Conservation (phyloP, 2,888 invertebrate genomes). For the Caenorhabditis virilis region DNA sequence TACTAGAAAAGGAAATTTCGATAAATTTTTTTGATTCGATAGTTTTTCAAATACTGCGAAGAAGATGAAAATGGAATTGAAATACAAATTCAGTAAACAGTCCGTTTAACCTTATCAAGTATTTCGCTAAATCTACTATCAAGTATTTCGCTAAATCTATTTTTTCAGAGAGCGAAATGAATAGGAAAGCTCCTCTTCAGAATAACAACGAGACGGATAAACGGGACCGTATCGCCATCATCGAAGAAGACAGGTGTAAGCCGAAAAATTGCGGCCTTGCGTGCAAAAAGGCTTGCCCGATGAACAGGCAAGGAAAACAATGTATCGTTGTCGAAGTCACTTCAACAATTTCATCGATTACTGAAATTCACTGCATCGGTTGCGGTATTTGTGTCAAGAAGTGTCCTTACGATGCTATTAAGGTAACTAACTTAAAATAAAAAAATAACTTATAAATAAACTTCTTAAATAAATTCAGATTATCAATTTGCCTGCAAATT, state of each 20-base stretch:
- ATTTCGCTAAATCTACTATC: too few species aligned
- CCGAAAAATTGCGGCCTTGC: slow-evolving; percentile 98
- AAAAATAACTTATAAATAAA: too few species aligned
- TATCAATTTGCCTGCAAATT: slow-evolving; percentile 97
- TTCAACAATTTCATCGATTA: slow-evolving; percentile 93
- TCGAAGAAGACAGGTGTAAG: slow-evolving; percentile 85
- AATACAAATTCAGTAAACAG: too few species aligned
- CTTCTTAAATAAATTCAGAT: too few species aligned
- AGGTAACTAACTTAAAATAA: too few species aligned
- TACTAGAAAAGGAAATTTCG: too few species aligned
- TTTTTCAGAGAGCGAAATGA: too few species aligned
- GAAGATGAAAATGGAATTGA: too few species aligned
- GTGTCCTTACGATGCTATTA: slow-evolving; percentile 99
- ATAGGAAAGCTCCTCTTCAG: slow-evolving; percentile 37
- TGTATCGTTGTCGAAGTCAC: slow-evolving; percentile 96
- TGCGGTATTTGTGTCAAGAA: slow-evolving; percentile 77
- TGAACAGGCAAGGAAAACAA: slow-evolving; percentile 94
- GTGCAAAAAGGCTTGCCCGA: slow-evolving; percentile 97
- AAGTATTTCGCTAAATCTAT: too few species aligned
- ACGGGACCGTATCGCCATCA: slow-evolving; percentile 64
- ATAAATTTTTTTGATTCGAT: too few species aligned
- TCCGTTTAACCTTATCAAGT: too few species aligned
- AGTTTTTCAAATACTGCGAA: too few species aligned
- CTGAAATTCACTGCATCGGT: slow-evolving; percentile 78
- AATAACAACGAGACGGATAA: slow-evolving; percentile 47